These are phyloP conservation scores for Xenops minutus DNA, from an alignment of 2,797 vertebrate genomes.

Conservation along the genomic window DNA sequence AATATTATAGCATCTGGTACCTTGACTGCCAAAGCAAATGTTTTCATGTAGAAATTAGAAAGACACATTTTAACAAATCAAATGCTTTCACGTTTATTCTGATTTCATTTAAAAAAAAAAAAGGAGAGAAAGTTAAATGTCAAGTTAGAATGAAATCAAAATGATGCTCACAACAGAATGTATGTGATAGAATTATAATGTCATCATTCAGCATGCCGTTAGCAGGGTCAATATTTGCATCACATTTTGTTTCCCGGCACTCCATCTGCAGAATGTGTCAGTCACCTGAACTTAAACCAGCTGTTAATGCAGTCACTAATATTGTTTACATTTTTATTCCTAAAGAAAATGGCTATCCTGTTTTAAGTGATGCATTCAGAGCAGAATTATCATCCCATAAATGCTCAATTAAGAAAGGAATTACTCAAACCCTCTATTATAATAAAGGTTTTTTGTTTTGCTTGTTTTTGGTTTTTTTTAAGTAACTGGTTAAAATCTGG, in stretches of 20 bases:
- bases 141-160: conserved; percentile 49
- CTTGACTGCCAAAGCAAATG: conserved; percentile 67
- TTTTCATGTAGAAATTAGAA: conserved; percentile 51
- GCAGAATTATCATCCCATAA: not conserved
- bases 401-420: not conserved
- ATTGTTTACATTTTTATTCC: not conserved
- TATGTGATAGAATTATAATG: conserved; percentile 4
- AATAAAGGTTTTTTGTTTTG: not conserved
- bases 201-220: not conserved
- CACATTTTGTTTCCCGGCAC: not conserved
- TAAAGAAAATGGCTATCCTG: not conserved
- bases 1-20: conserved; percentile 71
- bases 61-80: conserved; percentile 61
- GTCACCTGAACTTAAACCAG: not conserved
- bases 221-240: not conserved
- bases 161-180: not conserved
- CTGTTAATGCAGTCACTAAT: not conserved
- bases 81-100: conserved; percentile 41
- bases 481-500: not conserved
- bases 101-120: not conserved
- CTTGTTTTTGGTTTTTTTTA: not conserved
- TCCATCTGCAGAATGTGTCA: not conserved
- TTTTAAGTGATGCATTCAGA: not conserved
- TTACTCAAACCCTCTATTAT: not conserved
- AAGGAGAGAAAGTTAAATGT: conserved; percentile 30